A percentile compares a stretch with the other conserved stretches of the same genome.
These are phyloP conservation scores for Incurvaria masculella DNA, from an alignment of 2,888 invertebrate genomes.

Conservation along the genomic window DNA sequence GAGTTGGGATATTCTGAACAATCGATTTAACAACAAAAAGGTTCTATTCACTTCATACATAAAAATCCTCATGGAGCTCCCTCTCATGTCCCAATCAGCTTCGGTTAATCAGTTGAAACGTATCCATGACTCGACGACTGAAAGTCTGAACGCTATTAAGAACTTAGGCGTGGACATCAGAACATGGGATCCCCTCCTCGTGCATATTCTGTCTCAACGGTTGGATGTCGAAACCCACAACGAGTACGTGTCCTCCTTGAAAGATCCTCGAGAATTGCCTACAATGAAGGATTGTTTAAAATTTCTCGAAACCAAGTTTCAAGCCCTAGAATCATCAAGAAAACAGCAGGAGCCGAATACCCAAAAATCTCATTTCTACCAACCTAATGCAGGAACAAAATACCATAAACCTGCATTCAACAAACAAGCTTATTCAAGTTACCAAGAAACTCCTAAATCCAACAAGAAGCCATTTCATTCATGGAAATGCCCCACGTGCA, in stretches of 20 bases:
- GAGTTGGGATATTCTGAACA: too few species aligned
- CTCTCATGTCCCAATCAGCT: too few species aligned
- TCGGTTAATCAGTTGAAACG: neutral
- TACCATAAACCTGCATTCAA: neutral
- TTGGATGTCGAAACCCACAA: neutral
- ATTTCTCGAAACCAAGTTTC: conserved; percentile 1
- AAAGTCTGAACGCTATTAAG: conserved; percentile 1
- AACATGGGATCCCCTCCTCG: neutral
- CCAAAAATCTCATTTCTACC: neutral
- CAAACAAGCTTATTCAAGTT: too few species aligned
- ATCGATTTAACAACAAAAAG: too few species aligned
- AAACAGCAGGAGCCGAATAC: too few species aligned
- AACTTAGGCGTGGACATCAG: conserved; percentile 1
- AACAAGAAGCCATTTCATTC: too few species aligned
- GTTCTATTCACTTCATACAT: too few species aligned
- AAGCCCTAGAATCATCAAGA: neutral
- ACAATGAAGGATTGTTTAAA: neutral
- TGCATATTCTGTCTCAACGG: neutral
- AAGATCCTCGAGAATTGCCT: conserved; percentile 2
- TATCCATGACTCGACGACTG: neutral
- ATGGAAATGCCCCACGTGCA: neutral
- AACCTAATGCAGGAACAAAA: neutral
- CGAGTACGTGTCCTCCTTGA: conserved; percentile 1
- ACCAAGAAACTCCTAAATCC: too few species aligned
- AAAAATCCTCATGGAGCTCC: too few species aligned